Evolutionary conservation across 2,888 invertebrate species (phyloP).

Genomic region (Xestia c-nigrum): DNA sequence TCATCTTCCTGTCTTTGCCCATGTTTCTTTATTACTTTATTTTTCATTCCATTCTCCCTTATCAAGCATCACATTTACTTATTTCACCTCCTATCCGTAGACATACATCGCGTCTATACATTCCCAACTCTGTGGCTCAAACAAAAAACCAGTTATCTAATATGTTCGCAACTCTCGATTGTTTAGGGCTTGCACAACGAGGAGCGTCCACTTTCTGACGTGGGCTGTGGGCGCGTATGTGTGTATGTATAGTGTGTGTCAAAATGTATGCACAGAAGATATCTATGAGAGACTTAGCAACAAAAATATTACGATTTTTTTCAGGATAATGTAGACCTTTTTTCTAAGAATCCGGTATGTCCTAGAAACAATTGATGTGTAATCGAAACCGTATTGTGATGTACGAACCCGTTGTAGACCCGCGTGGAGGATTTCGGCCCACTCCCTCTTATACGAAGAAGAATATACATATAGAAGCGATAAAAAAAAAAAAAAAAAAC

Average conservation of each 20-base stretch:
- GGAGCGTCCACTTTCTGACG: slow-evolving; percentile 79
- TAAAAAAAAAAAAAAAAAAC: too few relatives aligned
- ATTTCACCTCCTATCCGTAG: background rate
- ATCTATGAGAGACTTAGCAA: slow-evolving; percentile 23
- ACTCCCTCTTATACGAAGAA: too few relatives aligned
- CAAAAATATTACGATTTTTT: background rate
- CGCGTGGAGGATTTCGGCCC: background rate
- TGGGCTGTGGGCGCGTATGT: slow-evolving; percentile 61
- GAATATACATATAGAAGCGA: too few relatives aligned
- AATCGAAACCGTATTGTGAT: background rate
- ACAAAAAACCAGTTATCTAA: slow-evolving; percentile 83
- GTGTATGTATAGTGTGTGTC: slow-evolving; percentile 57
- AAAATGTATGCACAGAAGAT: slow-evolving; percentile 32
- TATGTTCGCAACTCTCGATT: slow-evolving; percentile 84
- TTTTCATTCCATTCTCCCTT: background rate
- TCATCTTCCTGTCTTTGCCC: background rate
- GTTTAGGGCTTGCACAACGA: slow-evolving; percentile 84
- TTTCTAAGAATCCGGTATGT: background rate
- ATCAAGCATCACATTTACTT: too few relatives aligned
- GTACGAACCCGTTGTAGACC: background rate
- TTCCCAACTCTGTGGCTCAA: slow-evolving; percentile 68
- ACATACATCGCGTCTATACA: slow-evolving; percentile 65
- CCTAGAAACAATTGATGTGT: too few relatives aligned
- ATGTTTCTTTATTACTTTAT: background rate
- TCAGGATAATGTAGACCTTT: background rate